Percentiles rank a stretch among this genome's conserved stretches.
These are phyloP conservation scores for Yasuhikotakia modesta DNA, from an alignment of 2,797 vertebrate genomes.

Conservation along the genomic window DNA sequence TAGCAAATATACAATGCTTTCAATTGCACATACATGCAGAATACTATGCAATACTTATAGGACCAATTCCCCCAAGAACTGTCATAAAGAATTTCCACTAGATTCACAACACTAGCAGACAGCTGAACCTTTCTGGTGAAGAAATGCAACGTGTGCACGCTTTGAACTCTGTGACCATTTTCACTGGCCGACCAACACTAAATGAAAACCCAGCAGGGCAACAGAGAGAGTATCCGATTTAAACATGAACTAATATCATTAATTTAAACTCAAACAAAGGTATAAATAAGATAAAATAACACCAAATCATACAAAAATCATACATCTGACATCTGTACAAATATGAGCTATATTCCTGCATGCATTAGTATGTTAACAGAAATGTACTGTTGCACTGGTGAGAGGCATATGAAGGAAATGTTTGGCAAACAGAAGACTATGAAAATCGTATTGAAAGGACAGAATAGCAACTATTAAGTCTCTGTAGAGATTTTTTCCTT, in stretches of 20 bases:
- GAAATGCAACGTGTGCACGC: conserved; percentile 8
- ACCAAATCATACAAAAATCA: conserved; percentile 39
- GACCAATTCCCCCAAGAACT: background rate
- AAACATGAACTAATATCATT: conserved; percentile 74
- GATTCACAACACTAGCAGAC: background rate
- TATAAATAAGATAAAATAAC: conserved; percentile 49
- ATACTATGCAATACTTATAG: conserved; percentile 25
- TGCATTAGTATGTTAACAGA: conserved; percentile 51
- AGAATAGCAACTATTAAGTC: conserved; percentile 30
- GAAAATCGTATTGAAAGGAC: background rate
- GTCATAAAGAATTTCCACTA: background rate
- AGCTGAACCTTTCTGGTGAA: background rate
- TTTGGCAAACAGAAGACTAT: conserved; percentile 47
- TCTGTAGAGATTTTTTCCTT: background rate
- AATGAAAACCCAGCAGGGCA: conserved; percentile 71
- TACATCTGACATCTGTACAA: conserved; percentile 49
- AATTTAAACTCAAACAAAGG: conserved; percentile 73
- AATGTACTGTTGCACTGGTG: conserved; percentile 44
- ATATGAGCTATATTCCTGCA: conserved; percentile 51
- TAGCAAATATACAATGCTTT: conserved; percentile 32
- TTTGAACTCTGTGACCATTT: conserved; percentile 31
- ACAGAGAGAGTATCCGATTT: conserved; percentile 78
- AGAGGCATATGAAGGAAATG: conserved; percentile 41
- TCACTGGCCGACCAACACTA: conserved; percentile 61
- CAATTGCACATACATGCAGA: conserved; percentile 42